Conservation (phyloP, 30 jellyfish, hydroid and myxozoan species). For the Hydra vulgaris region DNA sequence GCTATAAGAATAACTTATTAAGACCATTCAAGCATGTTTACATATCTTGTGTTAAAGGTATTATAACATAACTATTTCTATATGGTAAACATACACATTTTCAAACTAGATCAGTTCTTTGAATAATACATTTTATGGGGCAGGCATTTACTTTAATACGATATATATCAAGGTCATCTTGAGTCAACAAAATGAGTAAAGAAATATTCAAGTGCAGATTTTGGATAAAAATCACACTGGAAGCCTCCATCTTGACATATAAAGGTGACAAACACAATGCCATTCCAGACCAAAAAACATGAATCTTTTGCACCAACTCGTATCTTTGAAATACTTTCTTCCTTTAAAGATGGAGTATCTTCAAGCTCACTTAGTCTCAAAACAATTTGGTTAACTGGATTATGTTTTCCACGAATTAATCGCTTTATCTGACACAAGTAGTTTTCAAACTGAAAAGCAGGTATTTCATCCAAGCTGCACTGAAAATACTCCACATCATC, state of each 20-base stretch:
- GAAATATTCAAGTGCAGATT: neutral
- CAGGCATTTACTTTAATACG: neutral
- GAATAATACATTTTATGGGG: neutral
- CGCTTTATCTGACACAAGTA: neutral
- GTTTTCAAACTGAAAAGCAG: conserved; percentile 26
- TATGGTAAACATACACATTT: neutral
- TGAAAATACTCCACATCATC: conserved; percentile 31
- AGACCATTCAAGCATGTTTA: neutral
- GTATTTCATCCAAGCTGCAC: conserved; percentile 11
- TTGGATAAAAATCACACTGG: neutral
- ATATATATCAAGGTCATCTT: neutral
- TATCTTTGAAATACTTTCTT: neutral
- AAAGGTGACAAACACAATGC: neutral
- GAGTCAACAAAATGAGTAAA: neutral
- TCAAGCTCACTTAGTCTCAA: conserved; percentile 4
- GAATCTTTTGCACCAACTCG: neutral
- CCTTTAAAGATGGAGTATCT: neutral
- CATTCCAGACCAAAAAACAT: neutral
- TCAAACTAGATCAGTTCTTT: neutral
- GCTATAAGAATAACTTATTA: neutral
- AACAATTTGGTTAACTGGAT: conserved; percentile 15
- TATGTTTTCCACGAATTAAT: neutral
- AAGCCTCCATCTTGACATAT: neutral
- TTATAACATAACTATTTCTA: neutral
- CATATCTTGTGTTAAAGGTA: neutral